phyloP scores from a whole-genome alignment of 1,140 invertebrate genomes.

The Stegodyphus mimosarum region DNA sequence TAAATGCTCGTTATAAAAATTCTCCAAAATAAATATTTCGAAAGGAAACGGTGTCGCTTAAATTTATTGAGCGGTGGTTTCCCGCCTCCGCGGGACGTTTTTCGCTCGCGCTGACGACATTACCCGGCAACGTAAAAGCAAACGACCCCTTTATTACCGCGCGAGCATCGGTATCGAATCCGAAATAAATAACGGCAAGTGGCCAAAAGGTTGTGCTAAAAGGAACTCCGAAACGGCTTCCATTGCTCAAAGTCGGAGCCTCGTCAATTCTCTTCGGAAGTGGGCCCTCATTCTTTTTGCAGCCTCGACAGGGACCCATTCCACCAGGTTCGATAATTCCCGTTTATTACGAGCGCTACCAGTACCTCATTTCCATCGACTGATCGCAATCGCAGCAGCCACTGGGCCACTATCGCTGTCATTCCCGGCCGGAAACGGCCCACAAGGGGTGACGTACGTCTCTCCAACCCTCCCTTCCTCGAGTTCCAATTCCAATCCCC shows the following conservation, averaged over 20 bases:
- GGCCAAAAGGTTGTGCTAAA: slow-evolving; percentile 10
- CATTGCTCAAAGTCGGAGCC: background rate
- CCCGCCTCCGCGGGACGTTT: background rate
- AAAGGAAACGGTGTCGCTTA: too few species aligned
- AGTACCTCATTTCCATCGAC: slow-evolving; percentile 43
- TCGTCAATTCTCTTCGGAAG: slow-evolving; percentile 22
- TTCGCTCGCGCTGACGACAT: background rate
- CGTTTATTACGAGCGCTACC: slow-evolving; percentile 45
- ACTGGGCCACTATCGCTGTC: slow-evolving; percentile 45
- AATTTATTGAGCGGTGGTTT: too few species aligned
- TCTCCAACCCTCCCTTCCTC: background rate
- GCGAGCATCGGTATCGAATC: slow-evolving; percentile 13
- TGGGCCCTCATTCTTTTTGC: slow-evolving; percentile 32
- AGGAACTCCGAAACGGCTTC: background rate
- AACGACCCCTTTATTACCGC: slow-evolving; percentile 8
- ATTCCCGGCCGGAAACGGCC: slow-evolving; percentile 48
- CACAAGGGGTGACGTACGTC: slow-evolving; percentile 49
- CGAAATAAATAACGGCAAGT: slow-evolving; percentile 35
- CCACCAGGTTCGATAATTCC: slow-evolving; percentile 44
- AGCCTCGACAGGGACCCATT: slow-evolving; percentile 8
- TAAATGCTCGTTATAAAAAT: slow-evolving; percentile 37
- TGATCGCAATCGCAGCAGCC: slow-evolving; percentile 42
- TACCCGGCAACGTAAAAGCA: slow-evolving; percentile 12
- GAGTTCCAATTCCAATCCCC: background rate
- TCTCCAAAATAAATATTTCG: background rate